Evolutionary conservation across 1,140 invertebrate species (phyloP), one percentile per base, ranked within the genome.

Genomic region (Leptonema lineaticorne): DNA sequence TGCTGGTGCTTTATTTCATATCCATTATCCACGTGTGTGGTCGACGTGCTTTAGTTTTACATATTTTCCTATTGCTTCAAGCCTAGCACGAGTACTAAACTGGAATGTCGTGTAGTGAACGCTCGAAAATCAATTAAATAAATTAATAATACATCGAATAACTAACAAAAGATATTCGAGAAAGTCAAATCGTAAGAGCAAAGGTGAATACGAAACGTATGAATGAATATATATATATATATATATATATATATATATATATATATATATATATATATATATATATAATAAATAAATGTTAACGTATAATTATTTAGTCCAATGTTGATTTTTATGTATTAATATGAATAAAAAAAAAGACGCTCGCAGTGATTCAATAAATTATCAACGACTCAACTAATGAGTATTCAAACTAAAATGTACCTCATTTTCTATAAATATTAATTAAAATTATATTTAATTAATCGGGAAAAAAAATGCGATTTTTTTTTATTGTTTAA

Each of bases 1-100:
- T 72, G 70, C 70, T 72, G 70, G 70, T 69, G 56, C 58, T 53
- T 66, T 67, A 67, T 37, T 67, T 67, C 70, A 53, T 71, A 65
- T 57, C 59, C 45, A 69, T 69, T 69, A 63, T 46, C 70, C 29
- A 63, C 70, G 67, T 72, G 70, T 72, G 70, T 72, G 70, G 70
- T 46, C 70, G 41, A 53, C 53, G 29, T 56, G n/a, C 37, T 57
- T 65, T 62, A 45, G 24, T 53, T 45, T 30, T 16, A 5, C 50
- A n/a, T 50, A 29, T 63, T 64, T 14, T 30, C 29, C 60, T 59
- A 60, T 69, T 29, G 30, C n/a, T n/a, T n/a, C n/a, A n/a, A n/a
- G n/a, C n/a, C n/a, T n/a, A n/a, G n/a, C n/a, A n/a, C n/a, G n/a
- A n/a, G n/a, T n/a, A n/a, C n/a, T n/a, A n/a, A n/a, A n/a, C 50